Evolutionary conservation across 2,113 vertebrate species (phyloP).

Genomic region (Shinisaurus crocodilurus): DNA sequence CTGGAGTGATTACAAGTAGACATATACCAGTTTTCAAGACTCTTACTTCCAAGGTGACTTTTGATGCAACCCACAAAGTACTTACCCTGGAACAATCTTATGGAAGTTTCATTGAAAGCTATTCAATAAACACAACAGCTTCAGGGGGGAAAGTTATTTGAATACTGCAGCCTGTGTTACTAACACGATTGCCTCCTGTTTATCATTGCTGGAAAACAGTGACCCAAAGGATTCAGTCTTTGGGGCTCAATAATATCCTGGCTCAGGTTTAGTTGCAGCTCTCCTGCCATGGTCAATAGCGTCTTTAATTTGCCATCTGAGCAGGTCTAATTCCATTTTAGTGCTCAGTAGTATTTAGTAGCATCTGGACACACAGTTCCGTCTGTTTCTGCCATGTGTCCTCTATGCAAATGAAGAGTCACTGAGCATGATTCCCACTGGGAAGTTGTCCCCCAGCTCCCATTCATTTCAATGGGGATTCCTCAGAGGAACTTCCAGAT

Average conservation of each 20-base stretch:
- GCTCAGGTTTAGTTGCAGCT: not conserved
- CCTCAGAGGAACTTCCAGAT: not conserved
- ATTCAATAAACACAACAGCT: not conserved
- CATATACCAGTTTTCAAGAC: not conserved
- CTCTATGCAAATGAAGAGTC: not conserved
- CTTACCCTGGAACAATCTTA: not conserved
- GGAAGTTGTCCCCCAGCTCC: not conserved
- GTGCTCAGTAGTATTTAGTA: accelerated
- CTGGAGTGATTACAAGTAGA: not conserved
- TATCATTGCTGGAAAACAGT: not conserved
- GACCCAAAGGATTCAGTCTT: not conserved
- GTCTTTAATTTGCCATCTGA: not conserved
- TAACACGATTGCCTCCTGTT: not conserved
- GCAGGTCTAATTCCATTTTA: not conserved
- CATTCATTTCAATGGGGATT: slow-evolving; percentile 7
- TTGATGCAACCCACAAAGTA: not conserved
- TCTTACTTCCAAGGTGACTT: not conserved
- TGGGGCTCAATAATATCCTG: not conserved
- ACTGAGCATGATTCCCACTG: not conserved
- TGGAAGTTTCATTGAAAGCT: not conserved
- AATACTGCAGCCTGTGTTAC: not conserved
- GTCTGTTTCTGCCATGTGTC: not conserved
- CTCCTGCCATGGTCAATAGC: slow-evolving; percentile 1
- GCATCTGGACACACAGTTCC: not conserved
- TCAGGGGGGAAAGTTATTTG: not conserved